Evolutionary conservation across 2,797 vertebrate genomes (phyloP).

Genomic region (Sebastes wilsoni): DNA sequence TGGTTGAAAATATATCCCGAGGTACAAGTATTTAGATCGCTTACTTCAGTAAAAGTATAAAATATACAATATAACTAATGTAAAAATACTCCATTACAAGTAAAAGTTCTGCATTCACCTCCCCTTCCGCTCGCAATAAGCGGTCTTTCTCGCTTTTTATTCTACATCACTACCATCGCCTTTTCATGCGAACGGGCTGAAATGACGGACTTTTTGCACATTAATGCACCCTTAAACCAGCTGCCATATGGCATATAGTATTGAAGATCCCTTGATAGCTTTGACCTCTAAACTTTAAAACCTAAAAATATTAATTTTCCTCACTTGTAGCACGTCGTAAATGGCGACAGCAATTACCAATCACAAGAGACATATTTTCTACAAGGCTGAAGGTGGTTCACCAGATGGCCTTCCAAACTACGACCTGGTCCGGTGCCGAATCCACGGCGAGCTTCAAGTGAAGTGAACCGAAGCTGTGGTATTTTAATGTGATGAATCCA

Average conservation of each 20-base stretch:
- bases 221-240: neutral
- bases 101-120: neutral
- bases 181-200: too few species aligned
- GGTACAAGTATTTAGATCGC: neutral
- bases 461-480: neutral
- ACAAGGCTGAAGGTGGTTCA: neutral
- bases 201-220: neutral
- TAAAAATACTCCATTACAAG: neutral
- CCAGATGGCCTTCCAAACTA: constrained; percentile 25
- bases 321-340: neutral
- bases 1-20: neutral
- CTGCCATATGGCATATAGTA: neutral
- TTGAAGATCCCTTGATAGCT: neutral
- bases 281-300: neutral
- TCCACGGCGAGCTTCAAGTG: neutral
- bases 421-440: neutral
- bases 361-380: neutral
- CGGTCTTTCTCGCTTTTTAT: too few species aligned
- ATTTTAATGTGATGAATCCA: neutral
- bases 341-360: neutral
- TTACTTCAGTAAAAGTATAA: neutral
- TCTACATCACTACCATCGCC: too few species aligned
- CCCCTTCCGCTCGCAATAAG: too few species aligned
- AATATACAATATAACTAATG: neutral
- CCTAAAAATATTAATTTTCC: neutral